Evolutionary conservation across 1,140 invertebrate genomes (phyloP).

Genomic region (Drosophila yakuba): DNA sequence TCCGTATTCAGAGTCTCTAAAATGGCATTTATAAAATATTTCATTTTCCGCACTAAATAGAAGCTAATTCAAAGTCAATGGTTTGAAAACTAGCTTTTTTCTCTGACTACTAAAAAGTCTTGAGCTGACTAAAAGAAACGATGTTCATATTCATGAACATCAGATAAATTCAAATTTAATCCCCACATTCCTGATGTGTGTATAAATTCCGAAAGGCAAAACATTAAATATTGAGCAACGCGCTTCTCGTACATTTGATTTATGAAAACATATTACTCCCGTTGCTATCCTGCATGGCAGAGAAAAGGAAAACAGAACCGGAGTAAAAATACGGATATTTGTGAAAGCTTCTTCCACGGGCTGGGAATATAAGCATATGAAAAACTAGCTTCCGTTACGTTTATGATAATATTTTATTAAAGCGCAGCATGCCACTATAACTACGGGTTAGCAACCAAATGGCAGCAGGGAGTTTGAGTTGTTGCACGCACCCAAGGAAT

Average conservation of each 20-base stretch:
- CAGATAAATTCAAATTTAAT: constrained; percentile 45
- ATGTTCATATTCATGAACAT: constrained; percentile 33
- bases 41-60: constrained; percentile 1
- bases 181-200: constrained; percentile 45
- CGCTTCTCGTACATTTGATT: constrained; percentile 40
- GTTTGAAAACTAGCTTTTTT: background rate
- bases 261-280: constrained; percentile 49
- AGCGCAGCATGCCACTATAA: constrained; percentile 59
- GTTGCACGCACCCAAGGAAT: constrained; percentile 28
- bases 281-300: constrained; percentile 23
- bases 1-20: background rate
- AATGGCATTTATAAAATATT: constrained; percentile 9
- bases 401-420: constrained; percentile 83
- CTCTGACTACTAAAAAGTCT: background rate
- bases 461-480: background rate
- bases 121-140: background rate
- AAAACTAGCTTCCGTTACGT: constrained; percentile 78
- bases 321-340: constrained; percentile 38
- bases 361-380: constrained; percentile 74
- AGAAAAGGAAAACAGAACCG: background rate
- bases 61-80: background rate
- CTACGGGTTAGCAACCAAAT: constrained; percentile 27
- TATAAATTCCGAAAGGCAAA: constrained; percentile 41
- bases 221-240: constrained; percentile 48
- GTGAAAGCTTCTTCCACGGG: constrained; percentile 28